A percentile compares a stretch with the other conserved stretches of the same genome.
phyloP scores from a whole-genome alignment of 1,140 invertebrate genomes.

The Mactra quadrangularis region DNA sequence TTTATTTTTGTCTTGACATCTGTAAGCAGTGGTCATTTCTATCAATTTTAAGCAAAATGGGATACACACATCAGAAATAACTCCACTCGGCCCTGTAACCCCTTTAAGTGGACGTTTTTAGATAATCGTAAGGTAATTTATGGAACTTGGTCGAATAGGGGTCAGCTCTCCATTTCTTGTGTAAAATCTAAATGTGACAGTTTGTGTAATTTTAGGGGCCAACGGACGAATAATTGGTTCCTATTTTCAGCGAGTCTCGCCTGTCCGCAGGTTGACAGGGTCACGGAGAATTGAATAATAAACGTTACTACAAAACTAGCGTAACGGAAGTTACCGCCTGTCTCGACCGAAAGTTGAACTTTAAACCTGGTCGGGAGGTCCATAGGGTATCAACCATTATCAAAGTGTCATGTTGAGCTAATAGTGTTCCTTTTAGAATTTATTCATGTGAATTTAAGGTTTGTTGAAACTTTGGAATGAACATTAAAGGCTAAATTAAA shows the following conservation, averaged over 20 bases:
- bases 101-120: conserved; percentile 39
- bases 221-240: conserved; percentile 45
- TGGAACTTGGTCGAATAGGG: not conserved
- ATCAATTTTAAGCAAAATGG: too few relatives aligned
- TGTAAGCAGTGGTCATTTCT: too few relatives aligned
- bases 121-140: conserved; percentile 49
- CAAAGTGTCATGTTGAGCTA: not conserved
- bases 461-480: not conserved
- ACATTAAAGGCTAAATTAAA: not conserved
- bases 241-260: conserved; percentile 24
- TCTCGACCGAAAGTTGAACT: conserved; percentile 30
- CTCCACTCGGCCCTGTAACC: too few relatives aligned
- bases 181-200: conserved; percentile 44
- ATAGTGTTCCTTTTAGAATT: conserved; percentile 12
- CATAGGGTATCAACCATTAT: conserved; percentile 15
- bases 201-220: conserved; percentile 56
- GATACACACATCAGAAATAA: too few relatives aligned
- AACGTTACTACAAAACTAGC: conserved; percentile 16
- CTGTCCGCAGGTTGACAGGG: conserved; percentile 22
- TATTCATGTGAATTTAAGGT: conserved; percentile 8
- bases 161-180: conserved; percentile 32
- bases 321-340: conserved; percentile 13
- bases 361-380: not conserved
- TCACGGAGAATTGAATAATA: conserved; percentile 37
- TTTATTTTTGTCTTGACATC: too few relatives aligned